Base-by-base conservation (phyloP, 2,797 vertebrate species). In the Propithecus perrieri region DNA sequence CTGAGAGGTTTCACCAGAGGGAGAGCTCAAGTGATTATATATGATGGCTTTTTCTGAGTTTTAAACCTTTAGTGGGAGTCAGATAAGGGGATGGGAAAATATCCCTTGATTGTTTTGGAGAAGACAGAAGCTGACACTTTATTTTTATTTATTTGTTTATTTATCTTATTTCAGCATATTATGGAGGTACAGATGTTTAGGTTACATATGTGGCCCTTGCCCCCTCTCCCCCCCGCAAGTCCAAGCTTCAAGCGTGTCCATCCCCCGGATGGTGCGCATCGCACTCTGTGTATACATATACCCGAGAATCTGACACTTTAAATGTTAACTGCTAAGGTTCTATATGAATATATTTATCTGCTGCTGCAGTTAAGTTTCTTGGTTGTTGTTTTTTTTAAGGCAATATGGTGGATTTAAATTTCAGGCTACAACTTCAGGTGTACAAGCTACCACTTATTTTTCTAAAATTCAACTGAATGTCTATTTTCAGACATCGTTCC, bases 41-140 rank as follows among this genome's bases (percentile, higher is more conserved):
- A 59, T 18, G 53, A 94, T 88, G 65, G 38, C 41, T 90, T 96
- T 92, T 94, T 85, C 80, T 71, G 57, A 75, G 76, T 67, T 95
- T 94, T 85, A 88, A 94, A 76, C 50, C n/a, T 93, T 96, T 61
- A 46, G 20, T 35, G 38, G 53, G 22, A 35, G 26, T 97, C 74
- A 91, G 89, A 95, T 83, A 93, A 85, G 48, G 78, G 59, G 59
- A 43, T 93, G 53, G 57, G 95, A 93, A 93, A 96, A 48, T 83
- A 81, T 33, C 61, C 61, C 76, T 91, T 61, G 85, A 84, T 72
- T 85, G 85, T 93, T 92, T 87, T 91, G 78, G 72, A 88, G 78
- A 85, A 85, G 78, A 84, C 65, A 80, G 28, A 83, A 61, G 48
- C 67, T 75, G 41, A 91, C 43, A 88, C 35, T 53, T 84, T 50